phyloP scores from a whole-genome alignment of 2,888 invertebrate genomes.

The Hypomecis atomaria region DNA sequence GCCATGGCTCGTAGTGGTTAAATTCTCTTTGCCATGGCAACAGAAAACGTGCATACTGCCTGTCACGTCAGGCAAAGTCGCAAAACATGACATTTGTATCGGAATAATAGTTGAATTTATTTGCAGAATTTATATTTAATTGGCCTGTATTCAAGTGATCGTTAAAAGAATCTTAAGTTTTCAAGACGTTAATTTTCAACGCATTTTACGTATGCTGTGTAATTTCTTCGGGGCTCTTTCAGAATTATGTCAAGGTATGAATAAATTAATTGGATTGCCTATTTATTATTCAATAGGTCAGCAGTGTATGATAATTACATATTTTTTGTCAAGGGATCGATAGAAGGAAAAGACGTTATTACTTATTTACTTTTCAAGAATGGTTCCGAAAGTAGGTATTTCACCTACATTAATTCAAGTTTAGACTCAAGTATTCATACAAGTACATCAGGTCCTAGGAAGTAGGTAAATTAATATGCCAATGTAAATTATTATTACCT shows the following conservation, averaged over 20 bases:
- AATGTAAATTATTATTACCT: too few relatives aligned
- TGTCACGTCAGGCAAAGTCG: conserved; percentile 17
- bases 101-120: not conserved
- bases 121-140: not conserved
- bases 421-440: too few relatives aligned
- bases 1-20: too few relatives aligned
- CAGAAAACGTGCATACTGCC: conserved; percentile 24
- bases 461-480: too few relatives aligned
- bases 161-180: conserved; percentile 7
- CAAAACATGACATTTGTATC: conserved; percentile 10
- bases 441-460: too few relatives aligned
- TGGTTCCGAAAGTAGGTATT: too few relatives aligned
- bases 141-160: conserved; percentile 4
- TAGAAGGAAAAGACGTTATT: conserved; percentile 1
- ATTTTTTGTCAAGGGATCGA: conserved; percentile 1
- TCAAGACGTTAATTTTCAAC: not conserved
- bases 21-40: conserved; percentile 32
- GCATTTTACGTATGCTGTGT: conserved; percentile 19
- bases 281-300: conserved; percentile 38
- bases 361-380: not conserved
- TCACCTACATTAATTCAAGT: too few relatives aligned
- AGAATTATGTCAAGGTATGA: conserved; percentile 57
- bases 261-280: conserved; percentile 33
- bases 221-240: conserved; percentile 14
- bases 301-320: conserved; percentile 11